Conservation (phyloP, 2,113 vertebrate species). For the Gallinago paraguaiae region DNA sequence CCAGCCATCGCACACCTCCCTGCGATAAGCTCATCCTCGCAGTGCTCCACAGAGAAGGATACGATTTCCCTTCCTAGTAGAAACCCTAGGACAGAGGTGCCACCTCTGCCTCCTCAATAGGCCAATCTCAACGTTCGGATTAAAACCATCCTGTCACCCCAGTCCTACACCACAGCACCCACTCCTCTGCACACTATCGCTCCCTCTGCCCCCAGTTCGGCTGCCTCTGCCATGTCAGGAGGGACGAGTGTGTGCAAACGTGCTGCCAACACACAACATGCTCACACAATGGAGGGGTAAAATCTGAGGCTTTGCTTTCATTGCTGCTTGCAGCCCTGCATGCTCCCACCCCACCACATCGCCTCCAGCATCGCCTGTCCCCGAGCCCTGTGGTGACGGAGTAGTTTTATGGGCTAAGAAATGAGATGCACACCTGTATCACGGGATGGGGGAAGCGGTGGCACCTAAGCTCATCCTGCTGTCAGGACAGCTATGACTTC, state of each 20-base stretch:
- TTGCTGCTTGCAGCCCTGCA: background rate
- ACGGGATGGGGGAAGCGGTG: accelerated
- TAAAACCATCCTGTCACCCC: background rate
- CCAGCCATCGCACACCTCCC: background rate
- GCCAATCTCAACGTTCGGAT: background rate
- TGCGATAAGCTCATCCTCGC: background rate
- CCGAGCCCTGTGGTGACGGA: background rate
- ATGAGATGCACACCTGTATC: background rate
- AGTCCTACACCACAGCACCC: background rate
- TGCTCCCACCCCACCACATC: background rate
- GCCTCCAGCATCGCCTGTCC: background rate
- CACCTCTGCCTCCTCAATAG: background rate
- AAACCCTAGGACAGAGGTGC: background rate
- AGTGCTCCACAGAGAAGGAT: background rate
- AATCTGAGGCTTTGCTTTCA: background rate
- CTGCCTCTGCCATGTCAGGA: background rate
- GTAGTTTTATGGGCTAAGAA: background rate
- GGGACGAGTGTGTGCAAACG: background rate
- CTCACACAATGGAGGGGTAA: background rate
- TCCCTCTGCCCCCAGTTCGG: background rate
- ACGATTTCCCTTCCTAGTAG: background rate
- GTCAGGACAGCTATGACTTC: background rate
- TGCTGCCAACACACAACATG: background rate
- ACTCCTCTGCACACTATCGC: accelerated
- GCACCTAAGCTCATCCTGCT: background rate